A percentile compares a stretch with the other conserved stretches of the same genome.
These are phyloP conservation scores for Harpagifer antarcticus DNA, from an alignment of 2,797 vertebrate species.

Conservation along the genomic window DNA sequence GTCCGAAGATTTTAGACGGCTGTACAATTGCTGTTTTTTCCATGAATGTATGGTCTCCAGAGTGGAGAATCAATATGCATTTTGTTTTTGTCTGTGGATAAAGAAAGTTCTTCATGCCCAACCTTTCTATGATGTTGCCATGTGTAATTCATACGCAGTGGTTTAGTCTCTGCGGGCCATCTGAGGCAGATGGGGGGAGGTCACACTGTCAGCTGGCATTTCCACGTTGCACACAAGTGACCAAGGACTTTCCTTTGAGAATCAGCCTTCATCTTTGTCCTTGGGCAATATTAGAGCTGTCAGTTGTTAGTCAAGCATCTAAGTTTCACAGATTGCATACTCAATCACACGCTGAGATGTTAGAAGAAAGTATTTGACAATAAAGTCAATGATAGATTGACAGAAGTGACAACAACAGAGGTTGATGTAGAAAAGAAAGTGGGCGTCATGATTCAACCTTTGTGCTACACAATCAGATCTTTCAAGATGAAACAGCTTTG, in stretches of 20 bases:
- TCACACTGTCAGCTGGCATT: conserved; percentile 76
- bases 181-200: conserved; percentile 75
- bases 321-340: conserved; percentile 24
- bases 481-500: neutral
- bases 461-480: neutral
- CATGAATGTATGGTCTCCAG: neutral
- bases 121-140: conserved; percentile 31
- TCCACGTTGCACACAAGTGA: conserved; percentile 61
- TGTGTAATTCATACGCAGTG: conserved; percentile 62
- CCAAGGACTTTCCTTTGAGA: conserved; percentile 53
- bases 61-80: neutral
- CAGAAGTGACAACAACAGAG: conserved; percentile 7
- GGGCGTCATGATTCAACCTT: conserved; percentile 6
- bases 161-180: conserved; percentile 55
- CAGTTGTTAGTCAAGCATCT: conserved; percentile 17
- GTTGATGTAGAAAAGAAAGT: neutral
- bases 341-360: conserved; percentile 9
- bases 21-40: neutral
- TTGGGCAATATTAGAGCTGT: conserved; percentile 37
- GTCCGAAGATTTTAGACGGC: neutral
- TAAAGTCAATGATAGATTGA: conserved; percentile 13
- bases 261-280: conserved; percentile 50
- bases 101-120: neutral
- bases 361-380: conserved; percentile 8
- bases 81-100: neutral